phyloP scores from a whole-genome alignment of 2,113 vertebrate species.

The Microcebus murinus region DNA sequence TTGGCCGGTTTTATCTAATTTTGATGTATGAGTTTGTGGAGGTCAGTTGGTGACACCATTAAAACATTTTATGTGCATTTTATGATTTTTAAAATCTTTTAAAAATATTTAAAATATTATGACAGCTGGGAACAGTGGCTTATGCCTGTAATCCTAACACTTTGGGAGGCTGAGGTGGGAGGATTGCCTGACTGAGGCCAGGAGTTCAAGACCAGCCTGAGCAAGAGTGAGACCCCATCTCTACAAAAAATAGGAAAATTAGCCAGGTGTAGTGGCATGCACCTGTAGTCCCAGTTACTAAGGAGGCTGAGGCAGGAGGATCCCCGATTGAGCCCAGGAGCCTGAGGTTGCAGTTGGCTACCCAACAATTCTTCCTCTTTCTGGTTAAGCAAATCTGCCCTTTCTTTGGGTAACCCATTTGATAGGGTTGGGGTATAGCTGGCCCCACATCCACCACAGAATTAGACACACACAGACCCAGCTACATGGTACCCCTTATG shows the following conservation, averaged over 20 bases:
- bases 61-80: neutral
- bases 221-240: no score
- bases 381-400: neutral
- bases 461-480: neutral
- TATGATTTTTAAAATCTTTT: neutral
- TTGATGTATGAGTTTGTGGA: neutral
- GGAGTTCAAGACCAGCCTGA: no score
- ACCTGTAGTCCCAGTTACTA: no score
- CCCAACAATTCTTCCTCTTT: neutral
- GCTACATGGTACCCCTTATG: no score
- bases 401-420: neutral
- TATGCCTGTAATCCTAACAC: no score
- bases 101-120: neutral
- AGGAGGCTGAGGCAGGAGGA: no score
- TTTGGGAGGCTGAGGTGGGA: no score
- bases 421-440: neutral
- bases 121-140: neutral
- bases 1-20: neutral
- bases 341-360: neutral
- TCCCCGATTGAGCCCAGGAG: no score
- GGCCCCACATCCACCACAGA: neutral
- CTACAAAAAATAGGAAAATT: no score
- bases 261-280: no score
- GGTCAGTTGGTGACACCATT: neutral
- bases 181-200: no score